Evolutionary conservation across 2,888 invertebrate species (phyloP), one percentile per base, ranked within the genome.

Genomic region (Bhutanitis thaidina): DNA sequence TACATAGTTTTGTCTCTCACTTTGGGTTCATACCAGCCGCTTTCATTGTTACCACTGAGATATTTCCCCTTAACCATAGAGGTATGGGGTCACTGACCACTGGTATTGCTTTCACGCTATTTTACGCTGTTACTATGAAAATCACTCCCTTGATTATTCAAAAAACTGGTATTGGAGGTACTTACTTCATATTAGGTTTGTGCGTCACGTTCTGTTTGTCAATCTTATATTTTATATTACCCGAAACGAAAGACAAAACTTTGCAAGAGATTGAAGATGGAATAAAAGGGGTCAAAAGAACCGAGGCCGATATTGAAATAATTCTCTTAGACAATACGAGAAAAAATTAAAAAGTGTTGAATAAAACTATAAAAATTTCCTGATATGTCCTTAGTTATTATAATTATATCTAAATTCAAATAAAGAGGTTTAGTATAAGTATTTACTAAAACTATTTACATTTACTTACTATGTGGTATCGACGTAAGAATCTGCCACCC

Each of bases 201-300:
- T 44, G 52, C 37, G 54, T 75, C 14, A 41, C 55, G 8, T 9
- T 66, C 3, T 65, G 69, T 52, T 55, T 72, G 2, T 3, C 60
- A 0, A n/a, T 65, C 20, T 55, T 76, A 38, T 64, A 62, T 51
- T 67, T 57, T 37, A 53, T 71, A 27, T 29, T 78, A 16, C 71
- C 71, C 10, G 77, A 77, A 56, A 77, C 77, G 0, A 77, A 75
- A 49, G 70, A 71, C 43, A 74, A 58, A 48, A 66, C 69, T 0
- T 55, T 77, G 30, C 69, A 70, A 46, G 66, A 74, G 13, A 74
- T 77, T 36, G 75, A 75, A 53, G 58, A 69, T 55, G 65, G 67
- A 43, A 58, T 77, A 2, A 65, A 62, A 58, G 55, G 58, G 25
- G 43, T 57, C 34, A 49, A 54, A 8, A 41, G 37, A 20, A 7